Evolutionary conservation across 2,888 invertebrate genomes (phyloP), one percentile per base, ranked within the genome.

Genomic region (Metacarcinus magister): DNA sequence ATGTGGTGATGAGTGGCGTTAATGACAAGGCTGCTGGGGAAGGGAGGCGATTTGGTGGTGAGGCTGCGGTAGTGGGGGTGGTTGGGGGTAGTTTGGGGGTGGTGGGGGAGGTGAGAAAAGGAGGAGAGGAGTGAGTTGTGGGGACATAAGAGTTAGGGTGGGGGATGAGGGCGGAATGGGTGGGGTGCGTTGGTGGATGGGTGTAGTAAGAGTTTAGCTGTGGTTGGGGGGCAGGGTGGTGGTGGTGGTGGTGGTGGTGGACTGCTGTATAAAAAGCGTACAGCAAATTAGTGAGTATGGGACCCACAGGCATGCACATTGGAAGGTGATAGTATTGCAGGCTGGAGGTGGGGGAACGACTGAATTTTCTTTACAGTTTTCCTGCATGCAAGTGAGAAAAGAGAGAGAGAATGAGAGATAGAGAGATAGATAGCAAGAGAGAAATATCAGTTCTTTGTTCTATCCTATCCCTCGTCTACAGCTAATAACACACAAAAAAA

Each of bases 211-310:
- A 82, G 32, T 82, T 82, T 82, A 82, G 82, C 32, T 82, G 82
- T 32, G 82, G 82, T 32, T 32, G 82, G 32, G 28, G 44, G 46
- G 44, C 5, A 46, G 4, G 91, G 46, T 91, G n/a, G 46, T 23
- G 19, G 91, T 91, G 44, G 91, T 91, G 46, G 44, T 43, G 8
- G 91, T 91, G 43, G 91, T 91, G 46, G 91, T 46, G 8, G 91
- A 2, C n/a, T 91, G 91, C 32, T 10, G 91, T 44, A 28, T 91
- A 44, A 91, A 46, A 44, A 44, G 46, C 91, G 44, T 44, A 10
- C 13, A 44, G 91, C 91, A 44, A 91, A 91, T 44, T 46, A 91
- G 91, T 91, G 91, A 82, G 82, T 82, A 82, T 82, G 32, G 82
- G 82, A 2, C 32, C 82, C 28, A 5, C 67, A 8, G 32, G 10